Evolutionary conservation across 2,888 invertebrate genomes (phyloP), one percentile per base, ranked within the genome.

Genomic region (Julus scandinavius): DNA sequence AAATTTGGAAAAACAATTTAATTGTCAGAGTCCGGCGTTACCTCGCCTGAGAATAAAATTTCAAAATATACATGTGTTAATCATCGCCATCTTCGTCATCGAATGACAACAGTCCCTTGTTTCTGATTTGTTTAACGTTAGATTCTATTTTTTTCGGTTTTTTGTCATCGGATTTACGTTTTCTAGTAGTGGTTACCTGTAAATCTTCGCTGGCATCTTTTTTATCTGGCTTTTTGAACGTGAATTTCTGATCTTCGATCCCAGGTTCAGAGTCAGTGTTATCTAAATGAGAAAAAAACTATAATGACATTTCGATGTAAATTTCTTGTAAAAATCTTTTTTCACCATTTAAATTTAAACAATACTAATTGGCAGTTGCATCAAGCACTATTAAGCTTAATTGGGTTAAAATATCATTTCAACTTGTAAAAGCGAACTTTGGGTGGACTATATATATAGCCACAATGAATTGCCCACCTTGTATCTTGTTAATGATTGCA

Each of bases 61-160:
- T 29, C 29, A 72, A 72, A 29, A 72, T 54, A 13, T 54, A 72
- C n/a, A 13, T 4, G 20, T 40, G 11, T 87, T 20, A 29, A 87
- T 87, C 40, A 87, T 84, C 87, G 6, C 89, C 88, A 41, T 89
- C 91, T 86, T 91, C 91, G 29, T 91, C 91, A 89, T 91, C 91
- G 89, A 91, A 91, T 1, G 91, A 91, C 15, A 91, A 89, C 13
- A 91, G 90, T 87, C 90, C 90, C 87, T 90, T 90, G 88, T 91
- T 91, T 87, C 91, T 91, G 13, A 91, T 90, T 89, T 90, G 89
- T 87, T 90, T 90, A 84, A 90, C 89, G 1, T 89, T 86, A 20
- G 58, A 86, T 9, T n/a, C 84, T 88, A 80, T 87, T 90, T 63
- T 88, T 83, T 90, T 90, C 29, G 50, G 40, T 87, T 87, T 87